Evolutionary conservation across 2,888 invertebrate genomes (phyloP), one percentile per base, ranked within the genome.

Genomic region (Monoplex corrugatus): DNA sequence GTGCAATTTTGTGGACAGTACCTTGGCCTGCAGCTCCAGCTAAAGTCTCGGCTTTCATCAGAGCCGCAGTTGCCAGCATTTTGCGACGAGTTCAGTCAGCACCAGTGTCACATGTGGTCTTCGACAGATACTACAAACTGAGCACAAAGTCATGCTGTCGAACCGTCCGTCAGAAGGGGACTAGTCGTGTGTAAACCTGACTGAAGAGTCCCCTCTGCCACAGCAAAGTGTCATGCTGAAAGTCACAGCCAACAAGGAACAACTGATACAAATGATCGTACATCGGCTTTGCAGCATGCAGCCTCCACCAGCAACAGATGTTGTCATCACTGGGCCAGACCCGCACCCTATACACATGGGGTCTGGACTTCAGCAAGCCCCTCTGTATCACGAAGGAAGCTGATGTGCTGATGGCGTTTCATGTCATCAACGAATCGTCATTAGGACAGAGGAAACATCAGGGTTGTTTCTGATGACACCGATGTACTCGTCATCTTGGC

Each of bases 61-160:
- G 28, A 78, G n/a, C 78, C 19, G 78, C 78, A 78, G 78, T 78
- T 78, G 2, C 3, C 78, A 83, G 3, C 38, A 83, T 83, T 83
- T 43, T 83, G 83, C 83, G 43, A 83, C 83, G 83, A 83, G 83
- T 43, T 83, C 2, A 83, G 6, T n/a, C 38, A 38, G 38, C 43
- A 40, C 43, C 83, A 83, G 83, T 83, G 83, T 43, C 43, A 40
- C 83, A 83, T 83, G 38, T 83, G 83, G 38, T 83, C 43, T 6
- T 83, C 16, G 38, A 83, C 83, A 38, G 43, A 40, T 83, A 83
- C 43, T 83, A 40, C 43, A 43, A 38, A 43, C 83, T 83, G n/a
- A n/a, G 83, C 83, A 83, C 83, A 38, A 83, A 83, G 83, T 38
- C 83, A 83, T 83, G 83, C 83, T 83, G 83, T 83, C 83, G 83